phyloP scores from a whole-genome alignment of 2,797 vertebrate species.

The Myotis myotis region DNA sequence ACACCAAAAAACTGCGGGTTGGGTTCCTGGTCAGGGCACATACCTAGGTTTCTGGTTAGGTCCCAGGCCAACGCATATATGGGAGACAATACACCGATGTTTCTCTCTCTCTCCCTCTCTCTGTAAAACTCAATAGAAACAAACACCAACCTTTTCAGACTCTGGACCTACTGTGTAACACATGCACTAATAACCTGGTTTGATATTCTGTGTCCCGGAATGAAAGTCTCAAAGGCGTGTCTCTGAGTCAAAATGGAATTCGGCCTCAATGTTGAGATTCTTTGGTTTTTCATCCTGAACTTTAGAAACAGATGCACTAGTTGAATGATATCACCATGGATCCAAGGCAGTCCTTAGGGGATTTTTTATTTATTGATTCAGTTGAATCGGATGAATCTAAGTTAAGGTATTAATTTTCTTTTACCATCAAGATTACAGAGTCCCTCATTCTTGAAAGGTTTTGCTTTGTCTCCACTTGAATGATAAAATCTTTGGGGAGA shows the following conservation, averaged over 20 bases:
- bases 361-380: neutral
- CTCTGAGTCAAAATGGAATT: constrained; percentile 30
- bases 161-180: neutral
- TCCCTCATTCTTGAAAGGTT: neutral
- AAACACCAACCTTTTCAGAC: neutral
- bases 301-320: neutral
- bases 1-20: neutral
- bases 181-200: neutral
- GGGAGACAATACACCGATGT: neutral
- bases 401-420: neutral
- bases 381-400: neutral
- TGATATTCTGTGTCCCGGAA: neutral
- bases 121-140: neutral
- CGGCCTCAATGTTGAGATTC: neutral
- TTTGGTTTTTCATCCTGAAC: constrained; percentile 13
- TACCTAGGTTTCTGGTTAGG: neutral
- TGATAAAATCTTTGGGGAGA: neutral
- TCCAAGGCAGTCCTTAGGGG: neutral
- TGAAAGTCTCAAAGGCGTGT: neutral
- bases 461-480: neutral
- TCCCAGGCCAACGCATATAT: neutral
- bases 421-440: neutral
- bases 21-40: neutral
- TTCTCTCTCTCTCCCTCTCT: neutral
- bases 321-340: neutral